A percentile compares a stretch with the other conserved stretches of the same genome.
phyloP scores from a whole-genome alignment of 1,140 invertebrate genomes.

The Mycetomoellerius zeteki region DNA sequence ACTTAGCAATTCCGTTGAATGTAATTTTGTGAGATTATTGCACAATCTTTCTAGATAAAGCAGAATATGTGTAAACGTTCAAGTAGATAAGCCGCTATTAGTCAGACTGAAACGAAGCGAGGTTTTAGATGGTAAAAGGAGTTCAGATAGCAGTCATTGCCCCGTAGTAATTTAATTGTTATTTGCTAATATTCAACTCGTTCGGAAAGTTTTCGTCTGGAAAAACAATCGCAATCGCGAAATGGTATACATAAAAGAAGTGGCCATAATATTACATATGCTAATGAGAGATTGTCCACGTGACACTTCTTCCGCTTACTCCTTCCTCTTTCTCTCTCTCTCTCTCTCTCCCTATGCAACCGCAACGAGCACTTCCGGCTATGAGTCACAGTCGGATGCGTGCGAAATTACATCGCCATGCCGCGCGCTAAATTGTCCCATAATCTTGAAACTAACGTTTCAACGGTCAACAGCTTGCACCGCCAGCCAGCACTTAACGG shows the following conservation, averaged over 20 bases:
- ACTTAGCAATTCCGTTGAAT: neutral
- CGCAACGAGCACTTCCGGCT: conserved; percentile 46
- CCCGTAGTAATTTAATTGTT: conserved; percentile 43
- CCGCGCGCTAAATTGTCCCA: conserved; percentile 55
- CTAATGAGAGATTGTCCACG: conserved; percentile 18
- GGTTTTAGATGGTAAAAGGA: conserved; percentile 12
- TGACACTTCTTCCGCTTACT: neutral
- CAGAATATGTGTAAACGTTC: conserved; percentile 18
- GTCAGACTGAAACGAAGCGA: conserved; percentile 5
- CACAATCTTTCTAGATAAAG: conserved; percentile 9
- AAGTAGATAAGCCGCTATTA: conserved; percentile 46
- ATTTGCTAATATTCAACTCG: conserved; percentile 19
- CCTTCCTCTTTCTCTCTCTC: neutral
- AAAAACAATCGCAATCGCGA: neutral
- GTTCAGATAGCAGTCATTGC: conserved; percentile 39
- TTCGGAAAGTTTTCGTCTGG: conserved; percentile 3
- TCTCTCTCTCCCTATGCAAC: neutral
- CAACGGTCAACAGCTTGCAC: conserved; percentile 64
- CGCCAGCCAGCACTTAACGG: conserved; percentile 62
- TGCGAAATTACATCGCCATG: conserved; percentile 60
- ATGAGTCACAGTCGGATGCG: conserved; percentile 60
- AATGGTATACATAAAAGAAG: conserved; percentile 5
- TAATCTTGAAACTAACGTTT: conserved; percentile 65
- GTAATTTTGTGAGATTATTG: conserved; percentile 10
- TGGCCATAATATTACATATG: conserved; percentile 19